phyloP scores from a whole-genome alignment of 2,797 vertebrate species.

The Peromyscus aztecus region DNA sequence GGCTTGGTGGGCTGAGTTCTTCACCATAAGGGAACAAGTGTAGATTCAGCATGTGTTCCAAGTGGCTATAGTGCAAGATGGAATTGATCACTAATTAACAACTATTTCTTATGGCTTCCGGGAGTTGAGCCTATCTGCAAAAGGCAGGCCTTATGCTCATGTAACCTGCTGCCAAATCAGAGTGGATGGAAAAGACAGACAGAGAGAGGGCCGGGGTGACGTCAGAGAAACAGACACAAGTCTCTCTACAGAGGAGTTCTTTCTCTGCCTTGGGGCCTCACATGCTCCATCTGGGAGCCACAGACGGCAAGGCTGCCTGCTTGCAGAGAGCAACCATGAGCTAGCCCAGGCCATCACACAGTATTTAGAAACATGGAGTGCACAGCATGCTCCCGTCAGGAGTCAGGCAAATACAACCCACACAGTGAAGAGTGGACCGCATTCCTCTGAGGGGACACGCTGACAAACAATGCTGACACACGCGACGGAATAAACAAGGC shows the following conservation, averaged over 20 bases:
- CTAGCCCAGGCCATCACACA: background rate
- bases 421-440: slow-evolving; percentile 57
- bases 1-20: background rate
- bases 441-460: slow-evolving; percentile 3
- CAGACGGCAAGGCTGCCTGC: background rate
- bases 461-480: slow-evolving; percentile 72
- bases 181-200: background rate
- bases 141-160: background rate
- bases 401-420: background rate
- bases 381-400: background rate
- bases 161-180: background rate
- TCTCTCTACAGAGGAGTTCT: background rate
- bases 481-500: slow-evolving; percentile 65
- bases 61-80: background rate
- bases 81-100: slow-evolving; percentile 21
- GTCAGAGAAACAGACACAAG: background rate
- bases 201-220: background rate
- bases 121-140: background rate
- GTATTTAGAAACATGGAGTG: background rate
- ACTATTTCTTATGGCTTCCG: background rate
- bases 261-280: background rate
- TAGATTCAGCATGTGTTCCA: background rate
- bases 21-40: background rate
- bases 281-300: background rate
- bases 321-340: background rate